Conservation (phyloP, 2,113 vertebrate species). For the Panthera uncia region DNA sequence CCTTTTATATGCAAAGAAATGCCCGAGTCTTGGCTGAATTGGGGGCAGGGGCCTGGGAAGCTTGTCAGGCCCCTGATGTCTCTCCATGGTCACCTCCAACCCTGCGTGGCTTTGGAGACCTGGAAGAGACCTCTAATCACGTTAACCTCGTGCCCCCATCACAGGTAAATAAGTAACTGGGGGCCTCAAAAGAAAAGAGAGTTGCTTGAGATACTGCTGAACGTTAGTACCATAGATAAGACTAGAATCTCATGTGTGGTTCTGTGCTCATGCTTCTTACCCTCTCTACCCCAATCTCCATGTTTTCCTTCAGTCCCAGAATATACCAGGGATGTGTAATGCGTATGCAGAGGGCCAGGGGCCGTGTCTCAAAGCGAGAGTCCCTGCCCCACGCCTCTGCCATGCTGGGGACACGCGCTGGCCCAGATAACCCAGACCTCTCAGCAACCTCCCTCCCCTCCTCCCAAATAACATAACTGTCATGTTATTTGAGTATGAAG, state of each 20-base stretch:
- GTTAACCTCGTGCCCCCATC: too few relatives aligned
- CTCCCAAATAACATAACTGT: neutral
- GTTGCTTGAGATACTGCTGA: neutral
- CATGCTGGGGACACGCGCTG: neutral
- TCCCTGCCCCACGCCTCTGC: neutral
- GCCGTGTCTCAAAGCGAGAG: neutral
- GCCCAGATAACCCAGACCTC: neutral
- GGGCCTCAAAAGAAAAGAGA: neutral
- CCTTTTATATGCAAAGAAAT: neutral
- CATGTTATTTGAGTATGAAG: neutral
- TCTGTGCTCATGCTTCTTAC: neutral
- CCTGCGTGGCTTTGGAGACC: neutral
- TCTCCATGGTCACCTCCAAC: neutral
- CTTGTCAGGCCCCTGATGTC: neutral
- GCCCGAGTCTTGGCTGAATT: neutral
- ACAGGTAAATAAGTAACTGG: neutral
- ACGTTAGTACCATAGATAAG: neutral
- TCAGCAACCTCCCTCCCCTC: neutral
- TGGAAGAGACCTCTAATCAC: neutral
- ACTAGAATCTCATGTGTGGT: neutral
- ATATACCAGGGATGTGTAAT: neutral
- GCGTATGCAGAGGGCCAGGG: neutral
- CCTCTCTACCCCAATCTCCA: neutral
- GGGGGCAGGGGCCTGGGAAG: accelerated
- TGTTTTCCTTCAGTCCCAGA: neutral